phyloP scores from a whole-genome alignment of 1,140 invertebrate genomes.

The Ceratosolen fusciceps region DNA sequence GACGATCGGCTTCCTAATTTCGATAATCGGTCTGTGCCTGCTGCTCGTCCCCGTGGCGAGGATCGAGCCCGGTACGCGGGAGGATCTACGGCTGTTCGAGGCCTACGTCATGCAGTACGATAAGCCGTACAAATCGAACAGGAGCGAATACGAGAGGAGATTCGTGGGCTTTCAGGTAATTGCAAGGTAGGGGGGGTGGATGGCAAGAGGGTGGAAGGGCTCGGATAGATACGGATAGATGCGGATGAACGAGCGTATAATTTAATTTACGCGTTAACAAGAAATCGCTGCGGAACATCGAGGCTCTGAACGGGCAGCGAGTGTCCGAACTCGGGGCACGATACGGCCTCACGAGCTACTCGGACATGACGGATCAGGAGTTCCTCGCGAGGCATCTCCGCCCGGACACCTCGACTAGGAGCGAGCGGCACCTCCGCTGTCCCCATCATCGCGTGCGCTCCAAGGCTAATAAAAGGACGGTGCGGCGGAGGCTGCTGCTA shows the following conservation, averaged over 20 bases:
- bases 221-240: too few species aligned
- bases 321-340: conserved; percentile 73
- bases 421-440: conserved; percentile 57
- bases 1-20: conserved; percentile 59
- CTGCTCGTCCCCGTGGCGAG: conserved; percentile 72
- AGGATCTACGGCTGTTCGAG: conserved; percentile 73
- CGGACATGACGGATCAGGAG: conserved; percentile 82
- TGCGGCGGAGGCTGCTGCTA: conserved; percentile 55
- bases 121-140: conserved; percentile 77
- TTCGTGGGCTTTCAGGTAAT: conserved; percentile 79
- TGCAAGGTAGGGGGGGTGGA: too few species aligned
- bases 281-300: conserved; percentile 76
- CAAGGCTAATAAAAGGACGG: conserved; percentile 51
- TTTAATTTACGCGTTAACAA: too few species aligned
- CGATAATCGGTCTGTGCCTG: conserved; percentile 69
- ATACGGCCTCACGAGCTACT: conserved; percentile 82
- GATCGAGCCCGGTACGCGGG: conserved; percentile 58
- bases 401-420: conserved; percentile 55
- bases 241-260: too few species aligned
- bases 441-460: conserved; percentile 56
- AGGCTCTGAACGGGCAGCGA: conserved; percentile 75
- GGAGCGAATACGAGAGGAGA: conserved; percentile 74
- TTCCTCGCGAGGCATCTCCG: conserved; percentile 74
- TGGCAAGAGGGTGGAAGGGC: too few species aligned
- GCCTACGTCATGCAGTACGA: conserved; percentile 77